Evolutionary conservation across 37 sponge, comb jelly and placozoan species (phyloP).

Genomic region (Aplysina aerophoba): DNA sequence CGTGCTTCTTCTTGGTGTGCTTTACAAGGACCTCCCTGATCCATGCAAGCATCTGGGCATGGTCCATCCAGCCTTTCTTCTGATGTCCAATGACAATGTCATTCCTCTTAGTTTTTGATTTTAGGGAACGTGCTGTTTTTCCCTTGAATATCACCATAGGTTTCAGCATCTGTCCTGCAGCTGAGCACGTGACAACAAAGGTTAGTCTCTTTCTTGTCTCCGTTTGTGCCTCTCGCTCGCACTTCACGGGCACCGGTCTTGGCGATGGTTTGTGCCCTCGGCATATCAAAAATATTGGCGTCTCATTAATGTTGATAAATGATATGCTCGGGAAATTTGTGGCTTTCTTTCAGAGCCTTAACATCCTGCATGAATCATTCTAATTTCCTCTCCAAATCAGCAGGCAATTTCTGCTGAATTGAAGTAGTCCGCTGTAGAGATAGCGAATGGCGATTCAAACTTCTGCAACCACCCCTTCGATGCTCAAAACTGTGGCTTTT

Average conservation of each 20-base stretch:
- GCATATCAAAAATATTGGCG: conserved; percentile 37
- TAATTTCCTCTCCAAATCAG: conserved; percentile 31
- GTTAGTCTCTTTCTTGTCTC: conserved; percentile 8
- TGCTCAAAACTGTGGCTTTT: conserved; percentile 9
- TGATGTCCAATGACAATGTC: conserved; percentile 2
- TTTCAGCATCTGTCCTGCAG: conserved; percentile 22
- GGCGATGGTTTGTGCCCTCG: not conserved
- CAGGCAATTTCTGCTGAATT: conserved; percentile 44
- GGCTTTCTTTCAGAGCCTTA: not conserved
- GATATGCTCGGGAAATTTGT: not conserved
- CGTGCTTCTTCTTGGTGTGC: conserved; percentile 4
- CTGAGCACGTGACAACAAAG: conserved; percentile 10
- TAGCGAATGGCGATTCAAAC: conserved; percentile 29
- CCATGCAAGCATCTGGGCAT: conserved; percentile 9
- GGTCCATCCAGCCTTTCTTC: conserved; percentile 41
- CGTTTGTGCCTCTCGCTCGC: not conserved
- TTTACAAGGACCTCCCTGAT: conserved; percentile 13
- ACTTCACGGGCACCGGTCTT: conserved; percentile 26
- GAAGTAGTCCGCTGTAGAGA: conserved; percentile 11
- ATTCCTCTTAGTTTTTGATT: not conserved
- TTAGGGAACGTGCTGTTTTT: not conserved
- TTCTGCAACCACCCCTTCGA: conserved; percentile 45
- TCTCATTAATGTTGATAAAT: conserved; percentile 46
- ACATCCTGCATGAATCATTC: not conserved
- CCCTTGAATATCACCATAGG: conserved; percentile 35